A percentile compares a stretch with the other conserved stretches of the same genome.
These are phyloP conservation scores for Deilephila porcellus DNA, from an alignment of 2,888 invertebrate species.

Conservation along the genomic window DNA sequence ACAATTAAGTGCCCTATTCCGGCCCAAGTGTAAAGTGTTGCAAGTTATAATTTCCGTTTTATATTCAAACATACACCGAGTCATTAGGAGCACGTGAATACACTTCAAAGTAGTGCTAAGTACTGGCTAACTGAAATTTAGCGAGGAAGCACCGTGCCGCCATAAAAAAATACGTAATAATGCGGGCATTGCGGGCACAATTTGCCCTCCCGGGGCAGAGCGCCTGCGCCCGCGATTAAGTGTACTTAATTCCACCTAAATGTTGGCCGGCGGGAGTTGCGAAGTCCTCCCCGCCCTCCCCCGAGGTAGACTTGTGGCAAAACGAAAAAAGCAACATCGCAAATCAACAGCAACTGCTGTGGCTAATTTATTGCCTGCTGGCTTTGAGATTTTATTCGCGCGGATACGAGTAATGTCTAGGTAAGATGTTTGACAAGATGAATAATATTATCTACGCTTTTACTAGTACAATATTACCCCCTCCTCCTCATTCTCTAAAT, in stretches of 20 bases:
- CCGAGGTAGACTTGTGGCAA: neutral
- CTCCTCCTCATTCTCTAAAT: too few species aligned
- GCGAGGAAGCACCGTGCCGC: slow-evolving; percentile 49
- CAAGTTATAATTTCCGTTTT: slow-evolving; percentile 21
- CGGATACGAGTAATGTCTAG: neutral
- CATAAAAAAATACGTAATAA: slow-evolving; percentile 68
- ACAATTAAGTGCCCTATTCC: slow-evolving; percentile 2
- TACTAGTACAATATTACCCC: too few species aligned
- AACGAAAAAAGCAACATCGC: slow-evolving; percentile 13
- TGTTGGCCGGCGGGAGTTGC: slow-evolving; percentile 65
- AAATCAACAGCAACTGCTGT: slow-evolving; percentile 2
- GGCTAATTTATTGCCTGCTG: neutral
- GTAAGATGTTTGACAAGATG: too few species aligned
- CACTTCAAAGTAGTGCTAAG: slow-evolving; percentile 24
- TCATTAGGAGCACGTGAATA: slow-evolving; percentile 22
- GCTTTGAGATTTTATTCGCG: neutral
- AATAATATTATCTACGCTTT: too few species aligned
- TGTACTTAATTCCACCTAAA: slow-evolving; percentile 80
- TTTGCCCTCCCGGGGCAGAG: slow-evolving; percentile 66
- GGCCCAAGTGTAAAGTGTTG: neutral
- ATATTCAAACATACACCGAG: slow-evolving; percentile 6
- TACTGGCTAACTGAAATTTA: slow-evolving; percentile 55
- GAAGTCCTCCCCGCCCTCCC: neutral
- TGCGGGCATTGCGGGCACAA: slow-evolving; percentile 56
- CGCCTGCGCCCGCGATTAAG: slow-evolving; percentile 76